Percentiles rank a stretch among this genome's conserved stretches.
phyloP scores from a whole-genome alignment of 2,888 invertebrate genomes.

The Ophonus ardosiacus region DNA sequence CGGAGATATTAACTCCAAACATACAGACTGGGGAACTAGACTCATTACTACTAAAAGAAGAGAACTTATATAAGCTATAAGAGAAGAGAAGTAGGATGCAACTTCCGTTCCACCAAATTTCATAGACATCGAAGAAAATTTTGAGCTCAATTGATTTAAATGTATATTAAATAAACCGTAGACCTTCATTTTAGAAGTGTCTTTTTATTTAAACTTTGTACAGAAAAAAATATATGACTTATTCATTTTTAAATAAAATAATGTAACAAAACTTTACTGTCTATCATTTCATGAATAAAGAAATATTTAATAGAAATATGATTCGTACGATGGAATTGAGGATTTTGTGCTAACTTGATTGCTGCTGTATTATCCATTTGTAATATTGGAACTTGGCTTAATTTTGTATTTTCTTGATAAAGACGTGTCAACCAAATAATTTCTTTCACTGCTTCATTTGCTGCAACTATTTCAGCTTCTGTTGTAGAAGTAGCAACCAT shows the following conservation, averaged over 20 bases:
- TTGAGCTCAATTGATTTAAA: too few species aligned
- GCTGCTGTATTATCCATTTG: conserved; percentile 68
- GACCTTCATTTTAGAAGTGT: too few species aligned
- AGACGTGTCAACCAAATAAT: too few species aligned
- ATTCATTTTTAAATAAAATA: not conserved
- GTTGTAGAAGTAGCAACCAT: not conserved
- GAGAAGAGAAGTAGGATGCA: not conserved
- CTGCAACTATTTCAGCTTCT: too few species aligned
- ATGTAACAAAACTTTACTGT: conserved; percentile 50
- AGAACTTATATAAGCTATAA: not conserved
- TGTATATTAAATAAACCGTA: too few species aligned
- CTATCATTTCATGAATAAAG: too few species aligned
- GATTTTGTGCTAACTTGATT: conserved; percentile 68
- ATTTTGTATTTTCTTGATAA: too few species aligned
- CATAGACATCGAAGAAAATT: not conserved
- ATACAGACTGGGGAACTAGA: conserved; percentile 15
- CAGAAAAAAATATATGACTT: too few species aligned
- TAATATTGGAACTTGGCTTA: conserved; percentile 64
- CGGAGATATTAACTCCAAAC: not conserved
- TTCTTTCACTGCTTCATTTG: too few species aligned
- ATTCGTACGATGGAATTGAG: conserved; percentile 70
- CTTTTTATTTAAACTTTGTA: too few species aligned
- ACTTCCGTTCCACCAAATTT: not conserved
- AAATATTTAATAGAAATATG: conserved; percentile 69
- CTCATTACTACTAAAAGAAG: conserved; percentile 13